Evolutionary conservation across 2,797 vertebrate species (phyloP).

Genomic region (Gadopsis bispinosus): DNA sequence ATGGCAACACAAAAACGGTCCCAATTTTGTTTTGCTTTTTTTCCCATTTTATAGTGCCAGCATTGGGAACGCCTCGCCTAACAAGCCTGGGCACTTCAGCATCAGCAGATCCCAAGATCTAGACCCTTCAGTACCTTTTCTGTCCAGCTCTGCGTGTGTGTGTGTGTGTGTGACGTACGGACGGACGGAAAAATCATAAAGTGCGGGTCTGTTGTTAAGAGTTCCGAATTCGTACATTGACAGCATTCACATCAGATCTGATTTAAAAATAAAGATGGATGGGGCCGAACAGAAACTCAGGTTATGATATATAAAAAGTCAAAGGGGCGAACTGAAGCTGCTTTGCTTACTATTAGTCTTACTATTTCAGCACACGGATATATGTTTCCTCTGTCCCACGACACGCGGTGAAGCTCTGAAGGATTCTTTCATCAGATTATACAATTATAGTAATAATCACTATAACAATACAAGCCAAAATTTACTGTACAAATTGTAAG

Average conservation of each 20-base stretch:
- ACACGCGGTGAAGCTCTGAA: slow-evolving; percentile 58
- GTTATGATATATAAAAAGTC: slow-evolving; percentile 45
- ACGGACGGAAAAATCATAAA: slow-evolving; percentile 85
- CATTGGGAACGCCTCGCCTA: slow-evolving; percentile 93
- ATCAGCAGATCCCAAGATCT: slow-evolving; percentile 90
- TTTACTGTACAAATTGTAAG: slow-evolving; percentile 50
- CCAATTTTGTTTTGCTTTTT: slow-evolving; percentile 68
- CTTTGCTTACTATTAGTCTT: slow-evolving; percentile 61
- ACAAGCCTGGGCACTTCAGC: slow-evolving; percentile 91
- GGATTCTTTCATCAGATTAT: slow-evolving; percentile 65
- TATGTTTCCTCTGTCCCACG: slow-evolving; percentile 50
- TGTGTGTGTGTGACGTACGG: slow-evolving; percentile 66
- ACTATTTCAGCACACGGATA: slow-evolving; percentile 74
- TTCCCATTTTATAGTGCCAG: slow-evolving; percentile 92
- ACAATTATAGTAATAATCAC: slow-evolving; percentile 57
- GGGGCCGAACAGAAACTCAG: slow-evolving; percentile 16
- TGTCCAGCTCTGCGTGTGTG: slow-evolving; percentile 84
- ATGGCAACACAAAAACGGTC: slow-evolving; percentile 96
- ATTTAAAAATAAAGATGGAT: slow-evolving; percentile 27
- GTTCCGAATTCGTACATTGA: slow-evolving; percentile 72
- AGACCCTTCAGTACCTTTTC: slow-evolving; percentile 88
- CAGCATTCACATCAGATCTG: slow-evolving; percentile 53
- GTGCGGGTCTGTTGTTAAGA: slow-evolving; percentile 91
- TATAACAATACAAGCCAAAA: slow-evolving; percentile 62
- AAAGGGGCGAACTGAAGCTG: slow-evolving; percentile 57